Conservation (phyloP, 2,888 invertebrate species). For the Drosophila atripex region DNA sequence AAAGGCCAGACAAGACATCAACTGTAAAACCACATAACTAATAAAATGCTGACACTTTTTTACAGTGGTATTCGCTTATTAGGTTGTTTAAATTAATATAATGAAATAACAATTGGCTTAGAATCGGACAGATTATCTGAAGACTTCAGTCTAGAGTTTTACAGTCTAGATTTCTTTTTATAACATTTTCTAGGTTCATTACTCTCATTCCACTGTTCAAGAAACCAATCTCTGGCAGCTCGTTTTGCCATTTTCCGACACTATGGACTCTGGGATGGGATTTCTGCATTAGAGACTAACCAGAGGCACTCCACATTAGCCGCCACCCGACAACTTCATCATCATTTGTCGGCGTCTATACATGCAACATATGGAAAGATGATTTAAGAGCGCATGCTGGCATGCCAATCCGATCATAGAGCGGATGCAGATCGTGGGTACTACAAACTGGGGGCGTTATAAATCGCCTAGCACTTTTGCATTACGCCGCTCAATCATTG, state of each 20-base stretch:
- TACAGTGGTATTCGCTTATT: constrained; percentile 41
- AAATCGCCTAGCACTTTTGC: constrained; percentile 75
- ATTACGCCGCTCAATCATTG: constrained; percentile 68
- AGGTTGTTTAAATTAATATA: too few relatives aligned
- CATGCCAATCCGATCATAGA: constrained; percentile 60
- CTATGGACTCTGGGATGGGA: neutral
- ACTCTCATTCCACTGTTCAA: constrained; percentile 14
- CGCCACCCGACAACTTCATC: constrained; percentile 57
- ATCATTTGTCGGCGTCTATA: constrained; percentile 68
- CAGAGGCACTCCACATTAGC: constrained; percentile 13
- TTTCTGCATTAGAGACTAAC: constrained; percentile 13
- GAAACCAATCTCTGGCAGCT: constrained; percentile 59
- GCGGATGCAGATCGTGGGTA: constrained; percentile 61
- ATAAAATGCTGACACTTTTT: constrained; percentile 22
- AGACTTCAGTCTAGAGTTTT: too few relatives aligned
- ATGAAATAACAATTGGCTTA: too few relatives aligned
- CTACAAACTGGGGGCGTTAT: constrained; percentile 47
- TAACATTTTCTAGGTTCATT: neutral
- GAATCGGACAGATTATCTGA: too few relatives aligned
- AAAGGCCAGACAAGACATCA: constrained; percentile 54
- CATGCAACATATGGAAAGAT: constrained; percentile 63
- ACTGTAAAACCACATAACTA: constrained; percentile 43
- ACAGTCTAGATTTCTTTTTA: neutral
- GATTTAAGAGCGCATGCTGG: constrained; percentile 59
- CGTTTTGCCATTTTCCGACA: constrained; percentile 52